phyloP scores from a whole-genome alignment of 2,113 vertebrate genomes.

The Carettochelys insculpta region DNA sequence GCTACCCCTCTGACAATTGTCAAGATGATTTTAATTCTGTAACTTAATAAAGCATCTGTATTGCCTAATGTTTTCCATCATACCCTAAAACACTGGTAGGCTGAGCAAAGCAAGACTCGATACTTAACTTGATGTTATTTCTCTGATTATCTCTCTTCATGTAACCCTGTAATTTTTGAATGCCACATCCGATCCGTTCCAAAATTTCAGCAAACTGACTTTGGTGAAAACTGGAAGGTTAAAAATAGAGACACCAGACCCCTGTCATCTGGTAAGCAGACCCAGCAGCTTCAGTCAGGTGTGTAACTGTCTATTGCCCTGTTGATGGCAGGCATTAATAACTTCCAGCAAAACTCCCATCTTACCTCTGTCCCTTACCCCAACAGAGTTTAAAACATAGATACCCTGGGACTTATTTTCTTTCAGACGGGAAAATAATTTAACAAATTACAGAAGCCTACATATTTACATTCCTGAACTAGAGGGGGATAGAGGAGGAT shows the following conservation, averaged over 20 bases:
- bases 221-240: not conserved
- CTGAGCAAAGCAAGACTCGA: too few relatives aligned
- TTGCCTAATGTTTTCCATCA: too few relatives aligned
- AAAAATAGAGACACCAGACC: not conserved
- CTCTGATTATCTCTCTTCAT: not conserved
- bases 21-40: too few relatives aligned
- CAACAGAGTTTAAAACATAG: not conserved
- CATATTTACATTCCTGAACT: not conserved
- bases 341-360: not conserved
- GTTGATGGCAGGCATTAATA: not conserved
- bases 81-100: too few relatives aligned
- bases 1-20: too few relatives aligned
- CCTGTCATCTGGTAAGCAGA: not conserved
- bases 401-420: too few relatives aligned
- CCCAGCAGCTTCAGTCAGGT: not conserved
- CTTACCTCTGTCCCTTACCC: not conserved
- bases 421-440: not conserved
- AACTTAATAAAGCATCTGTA: too few relatives aligned
- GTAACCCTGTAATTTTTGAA: too few relatives aligned
- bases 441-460: not conserved
- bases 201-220: too few relatives aligned
- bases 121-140: not conserved
- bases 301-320: not conserved
- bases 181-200: too few relatives aligned
- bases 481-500: not conserved